These are phyloP conservation scores for Callocephalon fimbriatum DNA, from an alignment of 2,113 vertebrate genomes.

Conservation along the genomic window DNA sequence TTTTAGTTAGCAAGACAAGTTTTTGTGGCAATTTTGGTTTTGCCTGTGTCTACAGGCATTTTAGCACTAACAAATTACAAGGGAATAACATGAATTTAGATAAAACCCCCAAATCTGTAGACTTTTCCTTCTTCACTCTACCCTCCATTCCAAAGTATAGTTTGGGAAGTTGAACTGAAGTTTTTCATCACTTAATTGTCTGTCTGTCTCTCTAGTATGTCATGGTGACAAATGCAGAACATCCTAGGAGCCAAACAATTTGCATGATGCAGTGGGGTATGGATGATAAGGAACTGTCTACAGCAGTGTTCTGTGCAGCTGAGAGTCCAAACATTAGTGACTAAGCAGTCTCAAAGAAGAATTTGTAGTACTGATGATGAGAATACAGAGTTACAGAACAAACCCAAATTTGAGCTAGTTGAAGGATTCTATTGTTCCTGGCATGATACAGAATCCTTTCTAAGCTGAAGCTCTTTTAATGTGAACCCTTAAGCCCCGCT, in stretches of 20 bases:
- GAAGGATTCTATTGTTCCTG: not conserved
- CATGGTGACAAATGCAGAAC: conserved; percentile 9
- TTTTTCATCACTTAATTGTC: conserved; percentile 21
- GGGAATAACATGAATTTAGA: not conserved
- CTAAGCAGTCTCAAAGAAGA: not conserved
- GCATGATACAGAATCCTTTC: not conserved
- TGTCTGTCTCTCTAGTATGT: not conserved
- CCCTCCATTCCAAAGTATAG: not conserved
- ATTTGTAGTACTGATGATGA: not conserved
- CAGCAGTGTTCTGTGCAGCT: not conserved
- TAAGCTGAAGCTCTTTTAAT: not conserved
- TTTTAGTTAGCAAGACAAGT: conserved; percentile 18
- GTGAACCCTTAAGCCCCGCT: not conserved
- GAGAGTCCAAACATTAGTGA: not conserved
- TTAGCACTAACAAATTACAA: conserved; percentile 4
- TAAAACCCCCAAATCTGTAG: not conserved
- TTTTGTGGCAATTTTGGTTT: not conserved
- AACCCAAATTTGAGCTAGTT: not conserved
- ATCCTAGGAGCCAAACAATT: not conserved
- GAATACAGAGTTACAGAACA: not conserved
- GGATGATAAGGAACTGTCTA: not conserved
- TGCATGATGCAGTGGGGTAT: conserved; percentile 4
- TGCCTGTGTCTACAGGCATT: not conserved
- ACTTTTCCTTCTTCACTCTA: not conserved
- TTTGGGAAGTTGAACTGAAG: conserved; percentile 28